Evolutionary conservation across 2,113 vertebrate genomes (phyloP), one percentile per base, ranked within the genome.

Genomic region (Australoheros scitulus): DNA sequence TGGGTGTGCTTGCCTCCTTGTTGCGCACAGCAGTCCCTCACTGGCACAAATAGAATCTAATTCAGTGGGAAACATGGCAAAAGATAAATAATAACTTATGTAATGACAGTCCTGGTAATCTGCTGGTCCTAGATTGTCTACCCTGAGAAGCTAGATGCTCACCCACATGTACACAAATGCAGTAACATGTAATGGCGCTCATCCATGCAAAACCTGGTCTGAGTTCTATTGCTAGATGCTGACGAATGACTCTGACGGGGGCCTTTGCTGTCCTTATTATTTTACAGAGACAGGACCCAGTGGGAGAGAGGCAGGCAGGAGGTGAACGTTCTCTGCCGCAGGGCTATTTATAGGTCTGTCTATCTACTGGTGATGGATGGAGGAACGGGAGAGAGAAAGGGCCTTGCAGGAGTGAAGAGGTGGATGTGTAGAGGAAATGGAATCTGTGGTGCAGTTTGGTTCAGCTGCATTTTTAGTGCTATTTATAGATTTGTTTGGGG

Each of bases 271-370:
- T 88, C 87, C 85, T 91, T 80, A 83, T 94, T 95, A 92, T 91
- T 94, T 89, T 83, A 76, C 61, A 86, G 86, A 90, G 89, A 84
- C 77, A 63, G 75, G 85, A 80, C 77, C 79, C 79, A 50, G 77
- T 52, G 81, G 81, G 86, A 85, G 82, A 64, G 78, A 80, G 61
- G 83, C 79, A 87, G 88, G 86, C 61, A 9, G 84, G 84, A 90
- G 85, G 92, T 88, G 87, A 91, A 88, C 78, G 76, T 84, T 86
- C 77, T 61, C 84, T 91, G 90, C 91, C 18, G 91, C 92, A 86
- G 84, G 76, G 79, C 92, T 95, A 95, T 94, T 95, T 95, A 91
- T 95, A 95, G 94, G 60, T 77, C 81, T 60, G 22, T 91, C 83
- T 77, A 78, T 88, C 86, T 61, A n/a, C 78, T 61, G 59, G 77